These are phyloP conservation scores for Ichneumoninae sp. DNA, from an alignment of 2,888 invertebrate genomes.

Conservation along the genomic window DNA sequence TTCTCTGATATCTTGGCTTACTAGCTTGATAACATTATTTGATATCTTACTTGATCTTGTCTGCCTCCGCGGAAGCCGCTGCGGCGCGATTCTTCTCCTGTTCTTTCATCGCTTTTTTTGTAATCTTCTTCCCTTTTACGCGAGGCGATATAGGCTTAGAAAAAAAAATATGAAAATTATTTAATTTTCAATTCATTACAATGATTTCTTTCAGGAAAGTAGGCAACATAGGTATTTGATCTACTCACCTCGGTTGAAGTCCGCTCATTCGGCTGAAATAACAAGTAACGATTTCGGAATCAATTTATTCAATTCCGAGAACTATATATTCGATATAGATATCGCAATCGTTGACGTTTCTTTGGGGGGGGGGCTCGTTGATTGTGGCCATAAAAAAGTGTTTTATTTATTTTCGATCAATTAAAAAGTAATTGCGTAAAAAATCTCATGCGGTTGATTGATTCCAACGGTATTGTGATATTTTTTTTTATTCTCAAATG, in stretches of 20 bases:
- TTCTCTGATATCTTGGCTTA: neutral
- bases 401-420: neutral
- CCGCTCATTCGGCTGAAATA: slow-evolving; percentile 65
- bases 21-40: neutral
- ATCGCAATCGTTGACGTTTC: neutral
- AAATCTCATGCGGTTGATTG: no score
- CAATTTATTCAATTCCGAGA: neutral
- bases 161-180: slow-evolving; percentile 7
- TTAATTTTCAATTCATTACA: no score
- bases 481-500: no score
- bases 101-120: slow-evolving; percentile 71
- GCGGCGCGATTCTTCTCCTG: slow-evolving; percentile 69
- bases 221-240: neutral
- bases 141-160: slow-evolving; percentile 37
- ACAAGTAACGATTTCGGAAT: slow-evolving; percentile 18
- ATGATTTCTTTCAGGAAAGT: neutral
- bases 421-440: no score
- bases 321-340: neutral
- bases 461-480: no score
- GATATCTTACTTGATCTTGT: slow-evolving; percentile 69
- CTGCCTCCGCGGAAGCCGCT: slow-evolving; percentile 70
- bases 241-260: slow-evolving; percentile 57
- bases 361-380: neutral
- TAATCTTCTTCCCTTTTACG: slow-evolving; percentile 63
- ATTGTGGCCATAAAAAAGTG: no score